These are phyloP conservation scores for Ormyrus rosae DNA, from an alignment of 2,888 invertebrate genomes.

Conservation along the genomic window DNA sequence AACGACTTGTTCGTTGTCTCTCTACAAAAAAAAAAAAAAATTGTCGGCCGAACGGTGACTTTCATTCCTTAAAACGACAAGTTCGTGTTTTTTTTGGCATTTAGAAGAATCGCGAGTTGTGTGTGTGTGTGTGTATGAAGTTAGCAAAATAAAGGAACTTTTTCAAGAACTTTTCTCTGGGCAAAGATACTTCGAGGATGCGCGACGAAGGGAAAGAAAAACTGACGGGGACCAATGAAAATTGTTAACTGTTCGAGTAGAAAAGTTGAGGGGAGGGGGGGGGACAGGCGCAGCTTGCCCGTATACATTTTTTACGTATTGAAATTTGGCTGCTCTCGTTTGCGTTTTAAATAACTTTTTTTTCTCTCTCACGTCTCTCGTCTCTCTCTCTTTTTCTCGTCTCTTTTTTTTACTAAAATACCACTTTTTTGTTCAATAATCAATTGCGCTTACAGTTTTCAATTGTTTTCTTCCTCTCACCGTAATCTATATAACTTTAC, in stretches of 20 bases:
- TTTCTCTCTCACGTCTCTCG: neutral
- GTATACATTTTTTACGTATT: constrained; percentile 47
- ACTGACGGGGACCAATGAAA: constrained; percentile 22
- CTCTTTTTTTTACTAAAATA: constrained; percentile 46
- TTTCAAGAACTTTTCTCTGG: constrained; percentile 16
- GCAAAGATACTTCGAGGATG: neutral
- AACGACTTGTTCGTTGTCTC: too few relatives aligned
- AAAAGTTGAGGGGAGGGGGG: constrained; percentile 36
- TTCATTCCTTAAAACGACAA: too few relatives aligned
- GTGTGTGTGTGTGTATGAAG: neutral
- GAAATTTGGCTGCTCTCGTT: constrained; percentile 42
- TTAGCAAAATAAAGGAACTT: constrained; percentile 13
- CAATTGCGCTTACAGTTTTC: constrained; percentile 45
- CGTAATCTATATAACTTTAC: constrained; percentile 53
- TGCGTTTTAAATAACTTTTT: constrained; percentile 8
- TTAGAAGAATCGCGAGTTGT: neutral
- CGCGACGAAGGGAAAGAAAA: neutral
- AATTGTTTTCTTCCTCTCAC: constrained; percentile 13
- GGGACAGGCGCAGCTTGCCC: constrained; percentile 30
- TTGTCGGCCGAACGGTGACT: too few relatives aligned
- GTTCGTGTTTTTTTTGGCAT: neutral
- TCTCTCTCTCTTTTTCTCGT: constrained; percentile 10
- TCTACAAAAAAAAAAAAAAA: too few relatives aligned
- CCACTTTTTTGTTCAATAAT: constrained; percentile 32
- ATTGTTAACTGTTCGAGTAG: constrained; percentile 27